Evolutionary conservation across 1,140 invertebrate species (phyloP), one percentile per base, ranked within the genome.

Genomic region (Chlorops oryzae): DNA sequence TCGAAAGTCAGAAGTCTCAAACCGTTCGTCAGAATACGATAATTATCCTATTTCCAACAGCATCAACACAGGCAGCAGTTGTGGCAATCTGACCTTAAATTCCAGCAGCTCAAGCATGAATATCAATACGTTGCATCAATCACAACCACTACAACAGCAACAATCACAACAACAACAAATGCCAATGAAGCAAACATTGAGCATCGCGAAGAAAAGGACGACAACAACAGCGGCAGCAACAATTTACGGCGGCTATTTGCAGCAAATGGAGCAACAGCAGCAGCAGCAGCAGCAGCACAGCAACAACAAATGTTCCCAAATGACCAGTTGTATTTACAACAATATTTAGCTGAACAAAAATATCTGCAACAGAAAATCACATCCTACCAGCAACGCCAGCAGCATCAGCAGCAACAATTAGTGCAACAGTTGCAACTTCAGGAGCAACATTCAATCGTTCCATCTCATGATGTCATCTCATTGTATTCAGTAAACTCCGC

Each of bases 401-500:
- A 35, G 32, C 44, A 12, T 5, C 40, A 42, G 40, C 40, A 43
- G 39, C 48, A 2, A 38, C 35, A 38, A 6, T 32, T 13, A 32
- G 7, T 32, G 27, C 35, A 38, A 6, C n/a, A 51, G 13, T 37
- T 40, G 21, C 42, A 51, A 40, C 42, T 24, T 15, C 48, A 50
- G 20, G 22, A 27, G 7, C 49, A 43, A 22, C 49, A 44, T 5
- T 23, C 41, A 7, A 17, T 40, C 3, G 6, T 28, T 21, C 37
- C 24, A 48, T 38, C 38, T 10, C 17, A 25, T 7, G 64, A 66
- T 49, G 56, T 58, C 5, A 64, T 67, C 27, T 67, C 65, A 1
- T 64, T 69, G 56, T 65, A 64, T 43, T 69, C 65, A 28, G 61
- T 62, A 0, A 69, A 69, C 38, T 69, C 65, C n/a, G 62, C 65